Percentiles rank a stretch among this genome's conserved stretches.
Conservation (phyloP, 2,888 invertebrate species). For the Zele albiditarsus region DNA sequence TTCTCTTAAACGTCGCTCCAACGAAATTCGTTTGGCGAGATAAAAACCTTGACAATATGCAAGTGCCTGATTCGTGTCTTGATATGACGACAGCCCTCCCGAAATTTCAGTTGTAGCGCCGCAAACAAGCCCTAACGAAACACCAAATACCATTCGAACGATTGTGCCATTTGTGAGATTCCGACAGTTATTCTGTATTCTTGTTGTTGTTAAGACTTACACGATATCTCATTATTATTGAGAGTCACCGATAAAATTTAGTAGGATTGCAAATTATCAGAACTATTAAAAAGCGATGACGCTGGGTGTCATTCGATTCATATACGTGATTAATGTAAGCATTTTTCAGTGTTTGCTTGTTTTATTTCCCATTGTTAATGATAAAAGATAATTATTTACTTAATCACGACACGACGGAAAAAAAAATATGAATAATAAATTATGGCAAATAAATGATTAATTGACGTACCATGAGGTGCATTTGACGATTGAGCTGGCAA, state of each 20-base stretch:
- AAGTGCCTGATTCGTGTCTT: slow-evolving; percentile 70
- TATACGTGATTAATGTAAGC: neutral
- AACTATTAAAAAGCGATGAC: neutral
- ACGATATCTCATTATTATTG: neutral
- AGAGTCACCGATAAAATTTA: neutral
- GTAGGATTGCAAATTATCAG: neutral
- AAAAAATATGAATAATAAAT: neutral
- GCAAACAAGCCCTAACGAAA: slow-evolving; percentile 70
- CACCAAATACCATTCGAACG: slow-evolving; percentile 46
- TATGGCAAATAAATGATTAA: neutral
- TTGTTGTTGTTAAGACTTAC: neutral
- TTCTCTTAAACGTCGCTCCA: slow-evolving; percentile 49
- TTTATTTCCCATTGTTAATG: neutral
- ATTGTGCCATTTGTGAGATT: slow-evolving; percentile 40
- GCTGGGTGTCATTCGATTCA: neutral
- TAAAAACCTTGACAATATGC: slow-evolving; percentile 68
- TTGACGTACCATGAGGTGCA: slow-evolving; percentile 59
- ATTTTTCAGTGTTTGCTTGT: neutral
- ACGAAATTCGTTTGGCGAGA: slow-evolving; percentile 50
- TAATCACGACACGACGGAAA: neutral
- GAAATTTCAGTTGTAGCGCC: slow-evolving; percentile 70
- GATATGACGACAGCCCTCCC: slow-evolving; percentile 69
- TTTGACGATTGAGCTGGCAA: slow-evolving; percentile 66
- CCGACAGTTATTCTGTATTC: neutral
- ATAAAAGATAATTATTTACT: neutral